A percentile compares a stretch with the other conserved stretches of the same genome.
phyloP scores from a whole-genome alignment of 2,797 vertebrate genomes.

The Phaenicophaeus curvirostris region DNA sequence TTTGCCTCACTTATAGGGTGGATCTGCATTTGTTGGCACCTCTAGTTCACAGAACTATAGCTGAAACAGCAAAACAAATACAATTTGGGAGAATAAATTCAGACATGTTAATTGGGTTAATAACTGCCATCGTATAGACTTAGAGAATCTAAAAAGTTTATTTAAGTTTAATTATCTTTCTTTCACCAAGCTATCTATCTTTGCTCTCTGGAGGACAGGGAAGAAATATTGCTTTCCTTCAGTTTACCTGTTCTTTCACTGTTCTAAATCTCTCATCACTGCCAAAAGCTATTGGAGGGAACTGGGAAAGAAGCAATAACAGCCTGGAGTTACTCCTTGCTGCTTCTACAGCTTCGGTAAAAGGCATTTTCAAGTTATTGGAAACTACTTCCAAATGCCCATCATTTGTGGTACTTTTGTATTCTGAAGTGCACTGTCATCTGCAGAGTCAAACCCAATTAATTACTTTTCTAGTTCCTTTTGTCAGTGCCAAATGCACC shows the following conservation, averaged over 20 bases:
- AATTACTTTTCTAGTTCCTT: conserved; percentile 34
- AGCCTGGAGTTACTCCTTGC: not conserved
- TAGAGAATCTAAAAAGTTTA: not conserved
- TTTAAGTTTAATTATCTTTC: not conserved
- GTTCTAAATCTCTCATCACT: not conserved
- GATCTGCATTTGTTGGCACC: not conserved
- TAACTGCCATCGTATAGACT: not conserved
- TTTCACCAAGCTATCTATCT: not conserved
- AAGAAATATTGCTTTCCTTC: not conserved
- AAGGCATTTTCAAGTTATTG: not conserved
- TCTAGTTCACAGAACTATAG: not conserved
- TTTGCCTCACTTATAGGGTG: not conserved
- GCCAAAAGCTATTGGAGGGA: not conserved
- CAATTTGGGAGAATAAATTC: not conserved
- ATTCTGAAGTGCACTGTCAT: not conserved
- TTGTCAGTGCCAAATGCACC: not conserved
- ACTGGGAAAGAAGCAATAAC: not conserved
- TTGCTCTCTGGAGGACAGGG: not conserved
- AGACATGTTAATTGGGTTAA: not conserved
- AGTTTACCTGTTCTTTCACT: not conserved
- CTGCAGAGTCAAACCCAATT: conserved; percentile 26
- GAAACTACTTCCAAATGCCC: not conserved
- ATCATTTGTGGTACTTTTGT: not conserved
- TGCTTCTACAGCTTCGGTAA: not conserved
- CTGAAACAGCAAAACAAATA: not conserved